These are phyloP conservation scores for Chymomyza costata DNA, from an alignment of 1,140 invertebrate genomes.

Conservation along the genomic window DNA sequence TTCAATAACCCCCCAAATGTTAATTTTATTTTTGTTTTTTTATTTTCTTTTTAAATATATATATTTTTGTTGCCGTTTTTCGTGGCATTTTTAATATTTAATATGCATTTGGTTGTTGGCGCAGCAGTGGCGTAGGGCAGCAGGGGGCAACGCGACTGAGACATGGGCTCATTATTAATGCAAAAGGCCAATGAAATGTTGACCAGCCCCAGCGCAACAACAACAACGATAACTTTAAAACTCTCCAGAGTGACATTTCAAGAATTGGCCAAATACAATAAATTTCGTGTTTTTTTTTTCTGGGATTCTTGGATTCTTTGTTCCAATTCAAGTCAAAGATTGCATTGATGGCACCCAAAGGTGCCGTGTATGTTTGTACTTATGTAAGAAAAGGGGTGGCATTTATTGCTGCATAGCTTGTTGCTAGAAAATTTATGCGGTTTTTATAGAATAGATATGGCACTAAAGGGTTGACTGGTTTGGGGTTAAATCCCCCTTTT, in stretches of 20 bases:
- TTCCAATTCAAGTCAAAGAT: conserved; percentile 3
- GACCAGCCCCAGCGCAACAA: conserved; percentile 10
- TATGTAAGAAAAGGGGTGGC: no score
- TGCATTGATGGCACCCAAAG: conserved; percentile 51
- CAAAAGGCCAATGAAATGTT: conserved; percentile 27
- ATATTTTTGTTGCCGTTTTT: conserved; percentile 57
- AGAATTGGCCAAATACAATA: conserved; percentile 71
- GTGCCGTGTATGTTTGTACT: background rate
- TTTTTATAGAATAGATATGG: conserved; percentile 64
- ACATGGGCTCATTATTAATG: conserved; percentile 61
- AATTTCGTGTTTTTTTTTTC: conserved; percentile 41
- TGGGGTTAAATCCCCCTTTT: no score
- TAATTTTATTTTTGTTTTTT: background rate
- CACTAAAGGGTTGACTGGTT: conserved; percentile 46
- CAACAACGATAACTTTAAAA: conserved; percentile 65
- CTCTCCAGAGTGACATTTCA: conserved; percentile 74
- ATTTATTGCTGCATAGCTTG: conserved; percentile 20
- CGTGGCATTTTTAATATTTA: conserved; percentile 70
- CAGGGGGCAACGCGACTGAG: conserved; percentile 9
- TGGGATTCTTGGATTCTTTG: background rate
- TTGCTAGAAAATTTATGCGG: conserved; percentile 57
- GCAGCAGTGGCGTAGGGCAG: background rate
- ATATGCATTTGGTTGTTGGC: conserved; percentile 46
- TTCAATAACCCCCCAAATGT: conserved; percentile 45
- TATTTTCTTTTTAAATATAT: background rate